phyloP scores from a whole-genome alignment of 2,888 invertebrate species.

The Drosophila greeni region DNA sequence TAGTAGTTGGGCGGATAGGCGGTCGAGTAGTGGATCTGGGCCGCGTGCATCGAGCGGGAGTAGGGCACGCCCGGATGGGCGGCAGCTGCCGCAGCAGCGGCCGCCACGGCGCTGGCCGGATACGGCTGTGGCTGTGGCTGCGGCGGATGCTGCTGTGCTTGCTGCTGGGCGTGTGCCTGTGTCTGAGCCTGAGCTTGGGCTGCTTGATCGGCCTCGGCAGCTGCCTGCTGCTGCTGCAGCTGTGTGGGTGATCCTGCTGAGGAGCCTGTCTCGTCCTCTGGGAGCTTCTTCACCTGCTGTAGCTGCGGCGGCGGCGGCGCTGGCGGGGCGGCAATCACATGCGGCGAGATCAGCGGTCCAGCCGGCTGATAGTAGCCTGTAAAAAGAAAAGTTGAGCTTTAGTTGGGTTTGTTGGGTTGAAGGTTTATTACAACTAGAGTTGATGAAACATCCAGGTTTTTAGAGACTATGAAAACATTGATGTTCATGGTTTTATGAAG shows the following conservation, averaged over 20 bases:
- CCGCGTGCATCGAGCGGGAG: conserved; percentile 77
- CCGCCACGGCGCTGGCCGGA: conserved; percentile 70
- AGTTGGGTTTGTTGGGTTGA: no score
- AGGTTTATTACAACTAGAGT: neutral
- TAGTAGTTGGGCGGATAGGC: conserved; percentile 79
- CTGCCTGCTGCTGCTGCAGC: conserved; percentile 59
- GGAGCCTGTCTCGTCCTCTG: conserved; percentile 63
- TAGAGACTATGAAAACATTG: neutral
- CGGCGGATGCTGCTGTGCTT: conserved; percentile 62
- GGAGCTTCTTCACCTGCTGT: conserved; percentile 68
- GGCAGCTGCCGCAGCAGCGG: conserved; percentile 76
- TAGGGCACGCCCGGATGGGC: conserved; percentile 76
- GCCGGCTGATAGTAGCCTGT: conserved; percentile 95
- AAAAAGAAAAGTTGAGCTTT: conserved; percentile 61
- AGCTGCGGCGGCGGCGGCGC: conserved; percentile 39
- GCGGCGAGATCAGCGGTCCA: conserved; percentile 90
- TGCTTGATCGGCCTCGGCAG: conserved; percentile 47
- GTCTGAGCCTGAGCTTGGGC: conserved; percentile 47
- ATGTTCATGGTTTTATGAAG: no score
- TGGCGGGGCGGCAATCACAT: conserved; percentile 79
- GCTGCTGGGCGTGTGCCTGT: conserved; percentile 42
- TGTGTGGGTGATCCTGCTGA: conserved; percentile 55
- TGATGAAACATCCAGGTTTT: neutral
- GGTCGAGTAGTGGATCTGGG: conserved; percentile 79
- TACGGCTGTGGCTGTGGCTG: conserved; percentile 75